A percentile compares a stretch with the other conserved stretches of the same genome.
These are phyloP conservation scores for Tenthredo livida DNA, from an alignment of 2,888 invertebrate species.

Conservation along the genomic window DNA sequence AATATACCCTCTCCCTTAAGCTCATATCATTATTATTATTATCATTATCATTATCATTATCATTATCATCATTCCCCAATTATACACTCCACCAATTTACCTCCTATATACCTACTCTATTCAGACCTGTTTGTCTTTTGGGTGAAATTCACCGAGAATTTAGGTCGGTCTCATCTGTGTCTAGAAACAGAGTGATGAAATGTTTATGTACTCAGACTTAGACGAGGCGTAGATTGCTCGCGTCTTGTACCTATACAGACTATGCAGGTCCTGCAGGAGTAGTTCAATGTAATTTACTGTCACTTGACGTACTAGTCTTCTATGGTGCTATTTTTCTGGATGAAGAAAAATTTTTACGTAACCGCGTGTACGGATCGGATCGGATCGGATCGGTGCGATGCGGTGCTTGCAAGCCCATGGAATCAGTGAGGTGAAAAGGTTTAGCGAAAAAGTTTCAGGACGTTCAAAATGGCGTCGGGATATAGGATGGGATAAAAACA, in stretches of 20 bases:
- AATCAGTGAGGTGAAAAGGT: slow-evolving; percentile 36
- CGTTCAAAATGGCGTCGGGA: slow-evolving; percentile 36
- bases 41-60: neutral
- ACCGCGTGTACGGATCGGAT: neutral
- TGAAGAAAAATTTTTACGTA: neutral
- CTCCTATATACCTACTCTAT: neutral
- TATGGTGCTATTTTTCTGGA: neutral
- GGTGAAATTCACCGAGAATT: slow-evolving; percentile 1
- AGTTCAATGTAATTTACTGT: neutral
- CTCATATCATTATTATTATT: neutral
- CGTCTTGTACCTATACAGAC: neutral
- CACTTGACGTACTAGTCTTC: no score
- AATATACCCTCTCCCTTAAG: neutral
- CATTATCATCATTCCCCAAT: neutral
- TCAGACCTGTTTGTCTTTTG: neutral
- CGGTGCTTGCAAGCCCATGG: neutral
- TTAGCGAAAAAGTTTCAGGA: slow-evolving; percentile 27
- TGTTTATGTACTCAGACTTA: slow-evolving; percentile 32
- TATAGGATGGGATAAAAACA: slow-evolving; percentile 32
- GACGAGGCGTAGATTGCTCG: neutral
- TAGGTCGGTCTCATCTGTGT: slow-evolving; percentile 36
- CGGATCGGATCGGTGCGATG: neutral
- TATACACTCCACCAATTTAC: neutral
- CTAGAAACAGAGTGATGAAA: slow-evolving; percentile 33
- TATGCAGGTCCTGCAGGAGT: neutral